A percentile compares a stretch with the other conserved stretches of the same genome.
phyloP scores from a whole-genome alignment of 2,113 vertebrate genomes.

The Centropus bengalensis region DNA sequence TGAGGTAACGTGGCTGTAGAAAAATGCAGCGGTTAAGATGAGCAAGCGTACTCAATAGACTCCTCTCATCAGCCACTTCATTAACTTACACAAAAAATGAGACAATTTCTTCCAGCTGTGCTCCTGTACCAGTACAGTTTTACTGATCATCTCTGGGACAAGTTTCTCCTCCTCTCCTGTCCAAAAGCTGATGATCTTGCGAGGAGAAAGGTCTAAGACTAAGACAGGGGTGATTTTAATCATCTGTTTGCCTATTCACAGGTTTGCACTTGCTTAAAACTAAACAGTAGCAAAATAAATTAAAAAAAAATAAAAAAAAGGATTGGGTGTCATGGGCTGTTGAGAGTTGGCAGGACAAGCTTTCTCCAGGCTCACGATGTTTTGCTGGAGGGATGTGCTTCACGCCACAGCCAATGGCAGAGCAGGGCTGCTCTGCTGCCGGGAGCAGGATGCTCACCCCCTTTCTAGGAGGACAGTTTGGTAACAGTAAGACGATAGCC shows the following conservation, averaged over 20 bases:
- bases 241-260: neutral
- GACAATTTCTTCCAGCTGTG: neutral
- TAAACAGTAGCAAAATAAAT: neutral
- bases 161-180: neutral
- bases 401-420: neutral
- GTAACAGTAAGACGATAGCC: neutral
- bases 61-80: neutral
- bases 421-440: neutral
- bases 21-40: neutral
- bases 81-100: neutral
- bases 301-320: no score
- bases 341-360: neutral
- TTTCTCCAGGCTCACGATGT: neutral
- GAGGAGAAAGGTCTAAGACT: neutral
- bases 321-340: accelerated
- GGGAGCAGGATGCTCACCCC: neutral
- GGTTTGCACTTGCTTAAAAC: neutral
- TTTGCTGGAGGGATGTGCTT: neutral
- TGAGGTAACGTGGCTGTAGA: neutral
- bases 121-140: neutral
- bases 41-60: accelerated
- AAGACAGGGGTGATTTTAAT: neutral
- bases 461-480: neutral
- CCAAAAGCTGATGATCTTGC: neutral
- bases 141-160: neutral